Base-by-base conservation (phyloP, 2,888 invertebrate species). In the Pinctada fucata region DNA sequence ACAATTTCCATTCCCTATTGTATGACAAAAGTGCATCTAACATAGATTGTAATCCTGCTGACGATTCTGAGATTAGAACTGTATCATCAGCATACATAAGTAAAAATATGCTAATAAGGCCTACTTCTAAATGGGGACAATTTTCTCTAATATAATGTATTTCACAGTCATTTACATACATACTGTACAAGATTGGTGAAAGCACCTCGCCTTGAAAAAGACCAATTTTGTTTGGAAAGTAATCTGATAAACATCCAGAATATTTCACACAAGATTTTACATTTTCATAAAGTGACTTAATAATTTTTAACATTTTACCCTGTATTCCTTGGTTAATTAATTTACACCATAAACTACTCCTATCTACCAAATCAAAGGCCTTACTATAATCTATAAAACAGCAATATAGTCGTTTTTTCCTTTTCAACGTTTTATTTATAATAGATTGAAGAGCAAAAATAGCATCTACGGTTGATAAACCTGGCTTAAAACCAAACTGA, bases 331-430 rank as follows among this genome's bases (percentile, higher is more conserved):
- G 8, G 10, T 68, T 31, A 47, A 10, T 49, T 47, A 68, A 48
- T 68, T 68, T 68, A 2, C 50, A 45, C 68, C 48, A 68, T 48
- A 68, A 48, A 16, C 50, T 47, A 16, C 8, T 47, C 10, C 47
- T 48, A 68, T 68, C 68, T 5, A 68, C 47, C 3, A 50, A 68
- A n/a, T 68, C 48, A 8, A 68, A 68, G 2, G 68, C 68, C 50
- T 68, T 68, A n/a, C 16, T 48, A 47, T 16, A 68, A 16, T 68
- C 48, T 13, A 68, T 8, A 47, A 68, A 68, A 48, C 68, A 68
- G 50, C 68, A 68, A 68, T 68, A 48, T 68, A 47, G n/a, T n/a
- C 68, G 48, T 68, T 68, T 48, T 45, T 66, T 66, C 6, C 5
- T 6, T 45, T 16, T 5, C 16, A 66, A 45, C 6, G 16, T 45